These are phyloP conservation scores for Hesperophylax magnus DNA, from an alignment of 1,140 invertebrate genomes.

Conservation along the genomic window DNA sequence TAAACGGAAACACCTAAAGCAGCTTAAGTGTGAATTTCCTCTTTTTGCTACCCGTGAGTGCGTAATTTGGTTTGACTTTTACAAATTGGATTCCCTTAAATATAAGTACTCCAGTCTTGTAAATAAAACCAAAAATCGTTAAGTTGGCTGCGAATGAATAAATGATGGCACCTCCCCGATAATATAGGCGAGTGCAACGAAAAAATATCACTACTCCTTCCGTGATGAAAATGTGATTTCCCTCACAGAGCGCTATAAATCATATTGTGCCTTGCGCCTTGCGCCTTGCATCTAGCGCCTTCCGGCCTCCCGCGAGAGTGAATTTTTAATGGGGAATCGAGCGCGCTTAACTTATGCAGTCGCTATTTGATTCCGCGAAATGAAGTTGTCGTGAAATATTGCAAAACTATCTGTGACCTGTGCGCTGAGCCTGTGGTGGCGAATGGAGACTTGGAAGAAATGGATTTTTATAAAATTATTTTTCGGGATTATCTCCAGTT, in stretches of 20 bases:
- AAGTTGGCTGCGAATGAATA: neutral
- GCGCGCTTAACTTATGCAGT: neutral
- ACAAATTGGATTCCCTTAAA: no score
- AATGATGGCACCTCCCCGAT: neutral
- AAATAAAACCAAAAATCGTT: no score
- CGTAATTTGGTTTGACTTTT: no score
- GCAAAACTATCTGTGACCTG: neutral
- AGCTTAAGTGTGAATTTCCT: no score
- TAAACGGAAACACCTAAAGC: no score
- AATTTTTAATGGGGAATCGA: neutral
- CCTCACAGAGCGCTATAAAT: neutral
- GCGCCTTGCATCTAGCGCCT: no score
- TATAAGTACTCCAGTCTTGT: no score
- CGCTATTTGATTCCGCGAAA: neutral
- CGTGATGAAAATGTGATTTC: slow-evolving; percentile 14
- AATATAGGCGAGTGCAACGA: neutral
- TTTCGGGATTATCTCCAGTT: no score
- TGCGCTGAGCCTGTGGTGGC: no score
- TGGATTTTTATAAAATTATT: no score
- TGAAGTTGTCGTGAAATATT: neutral
- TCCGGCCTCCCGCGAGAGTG: neutral
- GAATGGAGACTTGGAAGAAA: no score
- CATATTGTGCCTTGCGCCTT: neutral
- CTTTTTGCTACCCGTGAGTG: no score
- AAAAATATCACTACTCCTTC: neutral